These are phyloP conservation scores for Baryphthengus martii DNA, from an alignment of 2,113 vertebrate genomes.

Conservation along the genomic window DNA sequence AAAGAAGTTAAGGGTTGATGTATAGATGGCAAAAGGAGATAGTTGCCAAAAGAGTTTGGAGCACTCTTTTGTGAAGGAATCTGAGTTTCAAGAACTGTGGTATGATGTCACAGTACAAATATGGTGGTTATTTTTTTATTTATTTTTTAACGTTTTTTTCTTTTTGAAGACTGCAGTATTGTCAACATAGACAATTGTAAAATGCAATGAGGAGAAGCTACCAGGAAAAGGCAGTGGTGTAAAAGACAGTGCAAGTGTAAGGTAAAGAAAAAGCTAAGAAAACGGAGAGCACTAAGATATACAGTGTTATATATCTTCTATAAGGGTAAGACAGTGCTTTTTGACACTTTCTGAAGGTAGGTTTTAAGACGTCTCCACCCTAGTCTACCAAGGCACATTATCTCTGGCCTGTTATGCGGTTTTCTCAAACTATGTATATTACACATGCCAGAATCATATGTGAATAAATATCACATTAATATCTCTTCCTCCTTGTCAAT, in stretches of 20 bases:
- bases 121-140: too few relatives aligned
- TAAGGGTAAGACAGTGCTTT: not conserved
- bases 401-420: not conserved
- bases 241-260: not conserved
- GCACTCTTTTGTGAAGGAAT: not conserved
- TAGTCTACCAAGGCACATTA: not conserved
- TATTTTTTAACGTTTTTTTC: not conserved
- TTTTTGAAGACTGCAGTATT: not conserved
- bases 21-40: not conserved
- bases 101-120: not conserved
- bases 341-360: not conserved
- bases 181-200: not conserved
- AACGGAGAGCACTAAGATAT: not conserved
- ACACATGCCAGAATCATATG: rapidly evolving
- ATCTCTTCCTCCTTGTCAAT: not conserved
- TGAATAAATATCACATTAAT: not conserved
- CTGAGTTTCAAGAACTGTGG: not conserved
- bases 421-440: not conserved
- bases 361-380: not conserved
- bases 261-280: not conserved
- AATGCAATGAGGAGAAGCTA: not conserved
- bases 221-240: not conserved
- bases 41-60: not conserved
- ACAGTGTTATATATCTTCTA: not conserved
- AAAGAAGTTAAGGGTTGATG: not conserved